Percentiles rank a stretch among this genome's conserved stretches.
phyloP scores from a whole-genome alignment of 2,113 vertebrate genomes.

The Leucopternis melanops region DNA sequence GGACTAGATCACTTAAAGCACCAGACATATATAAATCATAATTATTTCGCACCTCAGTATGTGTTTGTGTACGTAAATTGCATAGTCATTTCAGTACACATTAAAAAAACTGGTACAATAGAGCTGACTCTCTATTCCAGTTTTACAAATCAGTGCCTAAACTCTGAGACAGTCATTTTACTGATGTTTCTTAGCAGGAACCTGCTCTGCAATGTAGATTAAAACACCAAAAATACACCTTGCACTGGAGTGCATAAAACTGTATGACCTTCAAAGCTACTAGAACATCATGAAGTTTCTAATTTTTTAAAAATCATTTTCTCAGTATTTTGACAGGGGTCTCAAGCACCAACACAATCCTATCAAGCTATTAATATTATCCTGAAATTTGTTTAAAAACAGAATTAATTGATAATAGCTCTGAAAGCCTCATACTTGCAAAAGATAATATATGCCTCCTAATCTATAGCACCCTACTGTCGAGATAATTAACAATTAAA shows the following conservation, averaged over 20 bases:
- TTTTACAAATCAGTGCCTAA: background rate
- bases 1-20: background rate
- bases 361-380: background rate
- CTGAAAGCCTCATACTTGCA: background rate
- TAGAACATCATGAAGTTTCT: background rate
- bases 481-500: conserved; percentile 52
- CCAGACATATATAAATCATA: background rate
- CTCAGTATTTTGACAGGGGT: background rate
- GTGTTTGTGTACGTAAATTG: background rate
- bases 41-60: background rate
- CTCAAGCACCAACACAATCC: background rate
- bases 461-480: conserved; percentile 37
- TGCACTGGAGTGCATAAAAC: background rate
- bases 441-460: conserved; percentile 32
- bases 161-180: background rate
- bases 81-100: background rate
- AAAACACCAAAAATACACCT: conserved; percentile 26
- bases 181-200: conserved; percentile 21
- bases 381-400: conserved; percentile 1
- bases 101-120: background rate
- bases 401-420: conserved; percentile 25
- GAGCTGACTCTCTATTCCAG: background rate
- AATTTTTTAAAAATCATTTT: background rate
- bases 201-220: background rate
- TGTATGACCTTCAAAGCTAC: conserved; percentile 15